Evolutionary conservation across 2,113 vertebrate species (phyloP).

Genomic region (Cichladusa arquata): DNA sequence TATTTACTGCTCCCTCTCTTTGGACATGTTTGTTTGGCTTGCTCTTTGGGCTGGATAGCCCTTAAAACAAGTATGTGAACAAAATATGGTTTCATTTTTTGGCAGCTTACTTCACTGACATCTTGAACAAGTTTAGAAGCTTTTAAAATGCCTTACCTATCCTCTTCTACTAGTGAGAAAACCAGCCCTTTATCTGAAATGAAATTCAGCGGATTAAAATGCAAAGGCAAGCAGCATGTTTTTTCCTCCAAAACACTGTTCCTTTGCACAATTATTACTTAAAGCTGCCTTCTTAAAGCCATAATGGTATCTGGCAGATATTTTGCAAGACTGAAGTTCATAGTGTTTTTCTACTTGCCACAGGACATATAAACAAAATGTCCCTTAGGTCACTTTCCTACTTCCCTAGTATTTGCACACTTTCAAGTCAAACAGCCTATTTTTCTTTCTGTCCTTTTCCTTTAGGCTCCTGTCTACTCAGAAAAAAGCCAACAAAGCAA

Average conservation of each 20-base stretch:
- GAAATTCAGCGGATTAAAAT: not conserved
- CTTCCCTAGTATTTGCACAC: not conserved
- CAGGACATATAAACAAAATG: not conserved
- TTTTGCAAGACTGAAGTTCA: not conserved
- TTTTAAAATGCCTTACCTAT: not conserved
- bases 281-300: not conserved
- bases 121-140: not conserved
- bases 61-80: not conserved
- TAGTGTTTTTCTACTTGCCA: not conserved
- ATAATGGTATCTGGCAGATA: not conserved
- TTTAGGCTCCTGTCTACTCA: not conserved
- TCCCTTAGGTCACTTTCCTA: not conserved
- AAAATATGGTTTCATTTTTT: not conserved
- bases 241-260: not conserved
- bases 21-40: not conserved
- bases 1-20: not conserved
- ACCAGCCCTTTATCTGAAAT: not conserved
- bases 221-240: not conserved
- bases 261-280: not conserved
- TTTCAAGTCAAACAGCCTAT: not conserved
- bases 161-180: not conserved
- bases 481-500: not conserved
- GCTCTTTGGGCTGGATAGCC: not conserved
- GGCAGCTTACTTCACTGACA: not conserved
- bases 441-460: not conserved